A percentile compares a stretch with the other conserved stretches of the same genome.
Conservation (phyloP, 1,140 invertebrate genomes). For the Pteromalus puparum region DNA sequence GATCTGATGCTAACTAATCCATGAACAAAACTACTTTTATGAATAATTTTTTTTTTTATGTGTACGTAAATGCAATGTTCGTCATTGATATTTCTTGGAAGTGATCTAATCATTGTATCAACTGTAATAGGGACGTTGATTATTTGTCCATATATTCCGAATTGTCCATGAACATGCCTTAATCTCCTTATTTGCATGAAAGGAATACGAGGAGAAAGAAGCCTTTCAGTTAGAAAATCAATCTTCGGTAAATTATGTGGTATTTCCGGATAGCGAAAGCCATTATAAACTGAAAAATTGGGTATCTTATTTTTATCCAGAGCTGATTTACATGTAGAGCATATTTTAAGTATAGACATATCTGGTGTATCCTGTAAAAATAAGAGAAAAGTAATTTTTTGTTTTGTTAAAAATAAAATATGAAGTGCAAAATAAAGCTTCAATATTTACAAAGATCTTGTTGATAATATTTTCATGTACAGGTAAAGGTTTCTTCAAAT, state of each 20-base stretch:
- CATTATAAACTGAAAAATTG: too few species aligned
- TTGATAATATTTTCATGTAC: neutral
- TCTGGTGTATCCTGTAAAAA: too few species aligned
- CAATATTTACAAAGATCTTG: conserved; percentile 26
- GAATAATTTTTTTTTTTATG: too few species aligned
- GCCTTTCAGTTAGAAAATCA: conserved; percentile 67
- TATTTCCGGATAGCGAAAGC: too few species aligned
- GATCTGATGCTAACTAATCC: too few species aligned
- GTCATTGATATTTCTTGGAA: conserved; percentile 65
- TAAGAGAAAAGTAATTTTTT: neutral
- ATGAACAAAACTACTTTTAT: too few species aligned
- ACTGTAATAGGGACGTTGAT: conserved; percentile 59
- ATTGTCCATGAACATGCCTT: conserved; percentile 60
- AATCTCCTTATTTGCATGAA: conserved; percentile 68
- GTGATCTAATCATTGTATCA: conserved; percentile 63
- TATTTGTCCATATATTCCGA: conserved; percentile 67
- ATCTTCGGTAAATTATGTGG: conserved; percentile 50
- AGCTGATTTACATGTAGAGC: too few species aligned
- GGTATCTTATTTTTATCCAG: too few species aligned
- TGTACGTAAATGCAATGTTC: conserved; percentile 64
- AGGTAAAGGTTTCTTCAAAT: too few species aligned
- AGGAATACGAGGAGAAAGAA: conserved; percentile 62
- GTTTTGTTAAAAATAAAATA: too few species aligned
- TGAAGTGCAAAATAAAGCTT: too few species aligned
- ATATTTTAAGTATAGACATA: too few species aligned